Evolutionary conservation across 2,113 vertebrate species (phyloP), one percentile per base, ranked within the genome.

Genomic region (Silurus meridionalis): DNA sequence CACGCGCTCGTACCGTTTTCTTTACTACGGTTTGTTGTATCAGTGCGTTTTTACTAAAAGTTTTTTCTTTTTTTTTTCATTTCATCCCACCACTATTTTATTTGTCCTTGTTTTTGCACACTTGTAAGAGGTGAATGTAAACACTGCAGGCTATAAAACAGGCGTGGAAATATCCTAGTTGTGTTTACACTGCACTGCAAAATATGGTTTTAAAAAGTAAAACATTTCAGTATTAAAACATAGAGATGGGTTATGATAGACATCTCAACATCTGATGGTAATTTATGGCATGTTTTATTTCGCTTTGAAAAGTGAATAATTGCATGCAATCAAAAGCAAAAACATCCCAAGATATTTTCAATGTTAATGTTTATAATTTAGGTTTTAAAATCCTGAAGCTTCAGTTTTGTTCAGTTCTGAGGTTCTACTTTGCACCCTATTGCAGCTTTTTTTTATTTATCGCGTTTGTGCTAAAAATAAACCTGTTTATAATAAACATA

Each of bases 1-100:
- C 85, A 89, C 82, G 87, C 80, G 87, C 88, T 87, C 74, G 46
- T 23, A 87, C 80, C 88, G 86, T 79, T 82, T 88, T 90, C 69
- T 19, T 80, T 84, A 85, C 80, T 80, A 87, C 57, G 85, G 82
- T 86, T 86, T 88, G 71, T 87, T 84, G 64, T 89, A 17, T 52
- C 85, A 79, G 80, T 85, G 84, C 86, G 71, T 88, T 69, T 69
- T 78, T 78, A 37, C 37, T 37, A 37, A 37, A 37, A 37, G 37
- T 55, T 83, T 74, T n/a, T 82, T 55, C 5, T 14, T 78, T 46
- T 85, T 78, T 85, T 67, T 63, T 81, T 80, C 19, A 63, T 80
- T 58, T 58, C 4, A 61, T 52, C 69, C 61, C 28, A 60, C 64
- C 82, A 84, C n/a, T 57, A 23, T 67, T 82, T 57, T 77, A 86